Evolutionary conservation across 2,888 invertebrate genomes (phyloP).

Genomic region (Stratiomys singularior): DNA sequence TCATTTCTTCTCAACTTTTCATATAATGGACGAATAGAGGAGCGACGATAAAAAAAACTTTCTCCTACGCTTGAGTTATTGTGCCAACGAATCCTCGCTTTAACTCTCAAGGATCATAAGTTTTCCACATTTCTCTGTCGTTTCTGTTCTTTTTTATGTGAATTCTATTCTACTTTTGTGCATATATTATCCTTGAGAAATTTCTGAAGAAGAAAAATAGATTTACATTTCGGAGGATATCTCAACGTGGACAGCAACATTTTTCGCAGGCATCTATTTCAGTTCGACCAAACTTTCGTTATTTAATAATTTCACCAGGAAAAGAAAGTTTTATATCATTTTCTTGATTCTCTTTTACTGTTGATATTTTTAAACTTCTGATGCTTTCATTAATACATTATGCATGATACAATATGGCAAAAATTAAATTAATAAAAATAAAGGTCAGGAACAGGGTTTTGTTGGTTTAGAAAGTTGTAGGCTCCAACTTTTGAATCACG

Average conservation of each 20-base stretch:
- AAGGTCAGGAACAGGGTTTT: neutral
- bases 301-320: too few relatives aligned
- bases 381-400: too few relatives aligned
- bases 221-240: conserved; percentile 20
- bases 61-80: conserved; percentile 44
- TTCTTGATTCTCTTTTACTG: too few relatives aligned
- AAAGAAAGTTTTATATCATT: too few relatives aligned
- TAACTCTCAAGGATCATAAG: conserved; percentile 44
- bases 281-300: too few relatives aligned
- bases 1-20: conserved; percentile 41
- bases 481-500: too few relatives aligned
- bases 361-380: too few relatives aligned
- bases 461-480: conserved; percentile 16
- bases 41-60: conserved; percentile 35
- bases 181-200: conserved; percentile 36
- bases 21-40: conserved; percentile 22
- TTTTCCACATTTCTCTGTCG: conserved; percentile 28
- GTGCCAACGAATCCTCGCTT: conserved; percentile 44
- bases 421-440: too few relatives aligned
- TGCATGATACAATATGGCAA: too few relatives aligned
- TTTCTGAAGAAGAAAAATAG: conserved; percentile 23
- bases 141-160: conserved; percentile 25
- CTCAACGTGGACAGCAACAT: too few relatives aligned
- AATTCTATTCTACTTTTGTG: conserved; percentile 37
- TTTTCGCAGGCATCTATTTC: too few relatives aligned